Base-by-base conservation (phyloP, 1,140 invertebrate species). In the Drosophila simulans region DNA sequence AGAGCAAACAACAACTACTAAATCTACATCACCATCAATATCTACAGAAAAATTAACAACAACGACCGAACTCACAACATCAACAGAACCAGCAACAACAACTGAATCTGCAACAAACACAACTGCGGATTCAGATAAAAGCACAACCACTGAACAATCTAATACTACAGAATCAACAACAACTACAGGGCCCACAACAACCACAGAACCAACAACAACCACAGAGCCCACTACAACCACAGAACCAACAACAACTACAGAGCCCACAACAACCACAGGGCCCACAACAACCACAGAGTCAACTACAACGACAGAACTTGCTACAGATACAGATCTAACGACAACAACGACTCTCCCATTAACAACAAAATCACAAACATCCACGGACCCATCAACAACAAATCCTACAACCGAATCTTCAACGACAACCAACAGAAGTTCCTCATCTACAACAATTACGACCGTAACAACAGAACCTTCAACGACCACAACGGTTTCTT, bases 1-100 rank as follows among this genome's bases (percentile, higher is more conserved):
- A 1, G 27, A 22, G 20, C 20, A n/a, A 17, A 5, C 45, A 49
- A 34, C 27, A 13, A 64, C 68, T 49, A 56, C 51, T 42, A 40
- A 8, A 34, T 3, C 34, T 34, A 34, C 34, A 34, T 8, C 34
- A 8, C 34, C 58, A 13, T 0, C 35, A 35, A 51, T 15, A 31
- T 8, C 15, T 4, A 31, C 25, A 3, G 20, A 25, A 22, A 0
- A 4, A 10, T n/a, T 45, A 7, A 0, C 20, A 10, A 22, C 53
- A 7, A 55, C 51, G 0, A 45, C 17, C 11, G 42, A 45, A 45
- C n/a, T 8, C 13, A 51, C 45, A 15, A 13, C 11, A 22, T 5
- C 45, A 5, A 13, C 20, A 4, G n/a, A 25, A 13, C 45, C 45
- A 46, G 22, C 45, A 48, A 48, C 22, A 13, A 48, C 13, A 3